These are phyloP conservation scores for Lepidocyrtoides sp. DNA, from an alignment of 2,888 invertebrate genomes.

Conservation along the genomic window DNA sequence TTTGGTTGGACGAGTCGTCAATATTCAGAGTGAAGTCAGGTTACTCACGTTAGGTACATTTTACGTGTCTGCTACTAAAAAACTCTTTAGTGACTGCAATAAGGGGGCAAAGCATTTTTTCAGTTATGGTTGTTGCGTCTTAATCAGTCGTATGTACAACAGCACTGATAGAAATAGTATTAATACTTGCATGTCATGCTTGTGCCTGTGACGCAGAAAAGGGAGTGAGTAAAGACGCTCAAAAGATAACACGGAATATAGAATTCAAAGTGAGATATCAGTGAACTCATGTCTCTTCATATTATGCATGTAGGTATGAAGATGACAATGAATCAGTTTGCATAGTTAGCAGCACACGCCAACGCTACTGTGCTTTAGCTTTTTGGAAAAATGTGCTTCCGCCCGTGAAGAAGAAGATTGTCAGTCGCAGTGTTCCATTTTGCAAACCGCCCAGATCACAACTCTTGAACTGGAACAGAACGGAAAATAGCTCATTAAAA, in stretches of 20 bases:
- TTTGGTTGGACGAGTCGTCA: neutral
- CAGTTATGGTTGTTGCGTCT: slow-evolving; percentile 28
- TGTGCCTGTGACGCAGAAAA: slow-evolving; percentile 5
- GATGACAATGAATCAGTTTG: too few species aligned
- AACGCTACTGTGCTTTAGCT: neutral
- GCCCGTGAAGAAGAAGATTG: neutral
- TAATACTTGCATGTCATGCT: neutral
- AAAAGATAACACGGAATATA: neutral
- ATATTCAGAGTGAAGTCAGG: neutral
- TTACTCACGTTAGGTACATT: neutral
- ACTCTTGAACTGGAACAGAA: neutral
- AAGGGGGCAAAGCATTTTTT: slow-evolving; percentile 4
- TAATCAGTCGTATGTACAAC: slow-evolving; percentile 24
- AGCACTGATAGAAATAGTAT: neutral
- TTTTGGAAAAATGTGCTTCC: slow-evolving; percentile 25
- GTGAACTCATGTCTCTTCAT: neutral
- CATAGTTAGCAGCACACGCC: neutral
- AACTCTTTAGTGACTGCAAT: neutral
- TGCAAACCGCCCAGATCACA: neutral
- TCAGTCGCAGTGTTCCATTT: neutral
- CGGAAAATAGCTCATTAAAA: neutral
- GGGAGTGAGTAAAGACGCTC: neutral
- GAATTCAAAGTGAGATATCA: neutral
- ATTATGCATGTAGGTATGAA: neutral
- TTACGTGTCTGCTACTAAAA: neutral